phyloP scores from a whole-genome alignment of 2,797 vertebrate genomes.

The Passerculus sandwichensis region DNA sequence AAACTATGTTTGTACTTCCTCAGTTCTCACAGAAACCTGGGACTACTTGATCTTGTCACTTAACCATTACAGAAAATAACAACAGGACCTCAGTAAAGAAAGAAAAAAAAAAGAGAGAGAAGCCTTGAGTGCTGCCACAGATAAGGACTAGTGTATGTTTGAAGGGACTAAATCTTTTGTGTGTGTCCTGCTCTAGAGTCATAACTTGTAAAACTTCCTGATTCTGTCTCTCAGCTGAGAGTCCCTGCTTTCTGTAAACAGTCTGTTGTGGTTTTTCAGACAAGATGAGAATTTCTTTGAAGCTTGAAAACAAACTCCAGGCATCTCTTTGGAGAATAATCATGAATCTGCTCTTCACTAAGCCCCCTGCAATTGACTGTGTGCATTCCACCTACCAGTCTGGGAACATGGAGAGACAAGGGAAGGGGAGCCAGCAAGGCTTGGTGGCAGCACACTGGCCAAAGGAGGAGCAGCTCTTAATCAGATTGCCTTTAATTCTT shows the following conservation, averaged over 20 bases:
- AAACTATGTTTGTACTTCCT: neutral
- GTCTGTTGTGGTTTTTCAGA: slow-evolving; percentile 14
- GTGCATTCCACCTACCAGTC: neutral
- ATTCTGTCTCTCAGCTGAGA: neutral
- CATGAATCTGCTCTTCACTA: slow-evolving; percentile 2
- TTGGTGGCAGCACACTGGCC: neutral
- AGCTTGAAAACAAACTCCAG: neutral
- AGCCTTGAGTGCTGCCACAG: neutral
- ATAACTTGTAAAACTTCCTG: neutral
- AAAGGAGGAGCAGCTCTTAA: neutral
- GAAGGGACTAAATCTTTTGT: neutral
- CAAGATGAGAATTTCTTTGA: slow-evolving; percentile 23
- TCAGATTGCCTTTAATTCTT: neutral
- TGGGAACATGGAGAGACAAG: neutral
- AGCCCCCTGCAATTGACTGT: neutral
- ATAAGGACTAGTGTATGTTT: neutral
- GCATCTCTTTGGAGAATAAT: neutral
- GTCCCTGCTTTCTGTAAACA: slow-evolving; percentile 10
- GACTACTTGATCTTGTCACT: neutral
- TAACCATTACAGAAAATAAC: neutral
- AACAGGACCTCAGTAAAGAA: neutral
- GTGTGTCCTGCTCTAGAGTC: neutral
- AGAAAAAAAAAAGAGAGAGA: neutral
- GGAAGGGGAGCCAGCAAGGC: neutral
- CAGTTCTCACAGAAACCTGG: neutral